Evolutionary conservation across 2,797 vertebrate species (phyloP).

Genomic region (Leptodactylus fallax): DNA sequence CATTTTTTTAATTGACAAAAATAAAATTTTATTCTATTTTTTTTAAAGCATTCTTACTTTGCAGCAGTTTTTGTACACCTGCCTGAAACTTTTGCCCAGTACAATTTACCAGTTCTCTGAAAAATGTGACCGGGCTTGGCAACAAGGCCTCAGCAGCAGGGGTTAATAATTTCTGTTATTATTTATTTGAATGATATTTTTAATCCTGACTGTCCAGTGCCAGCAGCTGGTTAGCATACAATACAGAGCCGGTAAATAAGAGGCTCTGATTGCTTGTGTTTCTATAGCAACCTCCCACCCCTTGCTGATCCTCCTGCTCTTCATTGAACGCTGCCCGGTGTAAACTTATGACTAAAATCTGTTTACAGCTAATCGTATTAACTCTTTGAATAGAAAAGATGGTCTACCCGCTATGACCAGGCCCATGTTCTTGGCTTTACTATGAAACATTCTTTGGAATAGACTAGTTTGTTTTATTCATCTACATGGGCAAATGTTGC

Average conservation of each 20-base stretch:
- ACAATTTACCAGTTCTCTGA: too few species aligned
- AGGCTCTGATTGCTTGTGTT: constrained; percentile 1
- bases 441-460: background rate
- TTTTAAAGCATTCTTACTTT: too few species aligned
- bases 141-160: background rate
- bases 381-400: constrained; percentile 6
- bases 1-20: too few species aligned
- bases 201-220: constrained; percentile 3
- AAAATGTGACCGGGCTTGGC: too few species aligned
- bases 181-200: constrained; percentile 16
- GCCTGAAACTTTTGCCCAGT: too few species aligned
- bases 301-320: constrained; percentile 20
- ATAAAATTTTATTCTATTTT: too few species aligned
- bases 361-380: constrained; percentile 22
- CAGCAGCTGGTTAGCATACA: constrained; percentile 27
- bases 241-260: background rate
- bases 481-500: background rate
- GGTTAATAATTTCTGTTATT: background rate
- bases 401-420: background rate
- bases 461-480: background rate
- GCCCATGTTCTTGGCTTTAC: background rate
- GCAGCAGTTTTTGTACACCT: too few species aligned
- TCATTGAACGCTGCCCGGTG: constrained; percentile 6
- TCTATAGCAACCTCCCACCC: constrained; percentile 16
- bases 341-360: constrained; percentile 24